Evolutionary conservation across 64 coral and sea anemone species (phyloP), one percentile per base, ranked within the genome.

Genomic region (Porites lutea): DNA sequence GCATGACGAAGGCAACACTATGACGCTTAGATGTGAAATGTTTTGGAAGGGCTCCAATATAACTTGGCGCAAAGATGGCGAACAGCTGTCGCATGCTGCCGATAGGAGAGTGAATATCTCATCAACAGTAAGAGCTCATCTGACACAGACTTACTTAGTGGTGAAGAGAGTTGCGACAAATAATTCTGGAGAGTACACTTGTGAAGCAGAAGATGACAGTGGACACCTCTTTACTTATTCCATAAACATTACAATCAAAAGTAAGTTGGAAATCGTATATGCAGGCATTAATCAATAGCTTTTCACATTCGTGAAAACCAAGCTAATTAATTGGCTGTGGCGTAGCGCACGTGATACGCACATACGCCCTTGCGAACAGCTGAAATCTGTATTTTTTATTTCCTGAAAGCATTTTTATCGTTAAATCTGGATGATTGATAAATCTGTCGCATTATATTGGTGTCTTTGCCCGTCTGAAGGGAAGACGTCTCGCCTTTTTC

Each of bases 111-210:
- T 92, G 0, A 74, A 80, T 50, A 64, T 43, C 1, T 74, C 86
- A 4, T 72, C 2, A 10, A 27, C 59, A 4, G 44, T 60, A 13
- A 85, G 80, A 49, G 54, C 22, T 67, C 43, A 45, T 5, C 64
- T 59, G 65, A 71, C 64, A 37, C 59, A 72, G 20, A 74, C 73
- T 8, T 13, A 21, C 22, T 50, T 93, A 2, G 71, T 51, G 48
- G 21, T 93, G 47, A 2, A 78, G 72, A 75, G 64, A 61, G 43
- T 82, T 6, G 60, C 15, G 7, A 55, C 60, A 51, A 82, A 73
- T 63, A 85, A 93, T 62, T 88, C 92, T 18, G 92, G 75, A 19
- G 9, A 61, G 7, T 93, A 93, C 18, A 67, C 20, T 3, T 93
- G 92, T 59, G 62, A 23, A 21, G 67, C 76, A 19, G 15, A 37